These are phyloP conservation scores for Cyanocitta stelleri DNA, from an alignment of 2,113 vertebrate genomes.

Conservation along the genomic window DNA sequence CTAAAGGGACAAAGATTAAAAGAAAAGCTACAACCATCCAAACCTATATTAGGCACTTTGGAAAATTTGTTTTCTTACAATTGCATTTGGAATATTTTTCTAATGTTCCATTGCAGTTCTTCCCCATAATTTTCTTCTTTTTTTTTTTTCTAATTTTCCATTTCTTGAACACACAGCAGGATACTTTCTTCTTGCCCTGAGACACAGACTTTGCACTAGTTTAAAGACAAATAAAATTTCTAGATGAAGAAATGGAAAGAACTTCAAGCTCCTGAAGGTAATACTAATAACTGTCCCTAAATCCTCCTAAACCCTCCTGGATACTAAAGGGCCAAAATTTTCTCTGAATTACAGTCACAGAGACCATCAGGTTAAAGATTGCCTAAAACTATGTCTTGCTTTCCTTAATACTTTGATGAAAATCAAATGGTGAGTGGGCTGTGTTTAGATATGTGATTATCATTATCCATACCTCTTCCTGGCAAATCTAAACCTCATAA, in stretches of 20 bases:
- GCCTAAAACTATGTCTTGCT: not conserved
- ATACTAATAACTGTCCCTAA: not conserved
- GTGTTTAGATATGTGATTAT: not conserved
- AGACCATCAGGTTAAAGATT: not conserved
- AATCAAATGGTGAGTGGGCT: not conserved
- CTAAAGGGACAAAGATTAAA: not conserved
- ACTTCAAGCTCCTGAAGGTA: not conserved
- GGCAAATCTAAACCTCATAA: not conserved
- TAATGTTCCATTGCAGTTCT: not conserved
- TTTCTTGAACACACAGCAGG: not conserved
- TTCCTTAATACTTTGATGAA: not conserved
- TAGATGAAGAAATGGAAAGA: not conserved
- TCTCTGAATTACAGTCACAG: not conserved
- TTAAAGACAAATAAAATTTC: not conserved
- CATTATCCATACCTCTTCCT: not conserved
- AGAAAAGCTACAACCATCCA: not conserved
- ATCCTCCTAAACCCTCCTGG: not conserved
- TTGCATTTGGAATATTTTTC: constrained; percentile 4
- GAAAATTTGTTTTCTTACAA: not conserved
- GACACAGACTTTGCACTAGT: not conserved
- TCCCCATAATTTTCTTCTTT: not conserved
- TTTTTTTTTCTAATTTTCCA: not conserved
- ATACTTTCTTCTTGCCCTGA: not conserved
- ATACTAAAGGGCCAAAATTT: not conserved
- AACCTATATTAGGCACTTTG: not conserved